These are phyloP conservation scores for Apostichopus leukothele DNA, from an alignment of 53 echinoderm and acorn worm species.

Conservation along the genomic window DNA sequence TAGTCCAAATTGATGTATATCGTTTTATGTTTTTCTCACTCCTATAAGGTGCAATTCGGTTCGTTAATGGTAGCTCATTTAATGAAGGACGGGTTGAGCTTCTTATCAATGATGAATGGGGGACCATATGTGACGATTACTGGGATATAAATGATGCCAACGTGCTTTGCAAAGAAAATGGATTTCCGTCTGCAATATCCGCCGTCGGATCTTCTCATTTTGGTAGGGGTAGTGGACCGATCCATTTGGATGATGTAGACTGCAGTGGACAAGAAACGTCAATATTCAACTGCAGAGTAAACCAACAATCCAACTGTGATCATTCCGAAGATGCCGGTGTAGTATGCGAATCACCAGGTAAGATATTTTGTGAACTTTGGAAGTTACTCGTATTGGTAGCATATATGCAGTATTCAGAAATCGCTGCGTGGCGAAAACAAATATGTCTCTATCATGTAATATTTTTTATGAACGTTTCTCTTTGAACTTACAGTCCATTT, in stretches of 20 bases:
- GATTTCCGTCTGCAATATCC: constrained; percentile 9
- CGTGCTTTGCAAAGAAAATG: constrained; percentile 27
- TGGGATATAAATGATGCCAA: constrained; percentile 22
- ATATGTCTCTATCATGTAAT: neutral
- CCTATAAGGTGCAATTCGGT: neutral
- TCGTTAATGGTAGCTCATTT: neutral
- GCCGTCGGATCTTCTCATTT: constrained; percentile 1
- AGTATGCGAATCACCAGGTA: constrained; percentile 40
- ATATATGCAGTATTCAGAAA: neutral
- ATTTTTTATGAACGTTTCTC: neutral
- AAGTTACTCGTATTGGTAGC: neutral
- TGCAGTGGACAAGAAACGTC: constrained; percentile 33
- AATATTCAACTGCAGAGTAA: constrained; percentile 34
- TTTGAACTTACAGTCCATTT: constrained; percentile 37
- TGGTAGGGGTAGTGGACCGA: constrained; percentile 22
- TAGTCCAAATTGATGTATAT: too few species aligned
- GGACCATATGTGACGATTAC: constrained; percentile 18
- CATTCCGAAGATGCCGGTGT: constrained; percentile 53
- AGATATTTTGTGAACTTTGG: neutral
- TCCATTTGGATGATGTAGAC: constrained; percentile 43
- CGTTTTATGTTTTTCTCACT: too few species aligned
- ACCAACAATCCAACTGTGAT: neutral
- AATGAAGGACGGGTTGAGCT: constrained; percentile 12
- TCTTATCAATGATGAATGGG: constrained; percentile 15
- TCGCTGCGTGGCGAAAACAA: neutral